These are phyloP conservation scores for Otolemur garnettii DNA, from an alignment of 2,113 vertebrate genomes.

Conservation along the genomic window DNA sequence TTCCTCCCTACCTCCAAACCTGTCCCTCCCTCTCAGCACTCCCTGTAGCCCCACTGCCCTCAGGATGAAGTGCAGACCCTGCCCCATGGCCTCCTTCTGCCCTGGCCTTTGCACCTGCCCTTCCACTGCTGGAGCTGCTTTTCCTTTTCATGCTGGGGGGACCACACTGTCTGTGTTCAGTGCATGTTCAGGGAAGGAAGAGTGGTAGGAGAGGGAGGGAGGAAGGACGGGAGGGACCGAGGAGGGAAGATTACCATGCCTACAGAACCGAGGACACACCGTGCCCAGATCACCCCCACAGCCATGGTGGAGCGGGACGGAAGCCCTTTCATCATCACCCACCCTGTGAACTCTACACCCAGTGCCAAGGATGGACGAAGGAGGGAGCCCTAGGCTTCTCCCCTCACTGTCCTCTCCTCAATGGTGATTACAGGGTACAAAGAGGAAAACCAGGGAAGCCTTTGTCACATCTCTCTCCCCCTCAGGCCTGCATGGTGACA, in stretches of 20 bases:
- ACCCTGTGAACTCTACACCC: not conserved
- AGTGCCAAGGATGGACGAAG: accelerated
- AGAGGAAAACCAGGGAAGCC: not conserved
- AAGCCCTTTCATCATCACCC: not conserved
- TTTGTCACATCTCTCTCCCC: not conserved
- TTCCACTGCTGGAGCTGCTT: not conserved
- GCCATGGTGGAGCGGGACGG: not conserved
- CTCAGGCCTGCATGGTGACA: not conserved
- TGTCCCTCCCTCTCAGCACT: not conserved
- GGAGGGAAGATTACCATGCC: not conserved
- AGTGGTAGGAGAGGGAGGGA: accelerated
- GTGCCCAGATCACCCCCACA: not conserved
- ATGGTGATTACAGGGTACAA: accelerated
- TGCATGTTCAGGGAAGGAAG: not conserved
- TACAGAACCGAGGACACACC: not conserved
- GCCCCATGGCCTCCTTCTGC: too few species aligned
- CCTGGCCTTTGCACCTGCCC: not conserved
- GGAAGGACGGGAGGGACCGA: not conserved
- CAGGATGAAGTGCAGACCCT: not conserved
- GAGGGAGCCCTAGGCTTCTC: not conserved
- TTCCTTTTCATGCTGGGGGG: not conserved
- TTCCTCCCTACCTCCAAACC: too few species aligned
- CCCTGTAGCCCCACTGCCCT: not conserved
- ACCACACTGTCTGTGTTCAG: accelerated
- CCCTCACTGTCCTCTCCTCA: not conserved